phyloP scores from a whole-genome alignment of 2,797 vertebrate species.

The Helicolenus hilgendorfi region DNA sequence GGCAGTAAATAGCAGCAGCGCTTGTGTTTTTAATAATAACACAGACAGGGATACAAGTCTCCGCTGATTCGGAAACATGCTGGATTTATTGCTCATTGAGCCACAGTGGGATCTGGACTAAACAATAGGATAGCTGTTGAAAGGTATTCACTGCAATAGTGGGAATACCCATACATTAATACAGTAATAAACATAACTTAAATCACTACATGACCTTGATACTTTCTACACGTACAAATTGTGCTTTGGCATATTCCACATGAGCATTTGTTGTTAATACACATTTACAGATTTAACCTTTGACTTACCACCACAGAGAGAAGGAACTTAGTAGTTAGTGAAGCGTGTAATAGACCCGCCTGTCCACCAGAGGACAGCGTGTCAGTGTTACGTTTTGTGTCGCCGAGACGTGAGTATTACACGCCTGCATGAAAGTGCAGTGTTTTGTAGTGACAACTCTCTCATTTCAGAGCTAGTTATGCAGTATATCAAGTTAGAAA shows the following conservation, averaged over 20 bases:
- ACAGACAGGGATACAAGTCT: conserved; percentile 16
- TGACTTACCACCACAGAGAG: not conserved
- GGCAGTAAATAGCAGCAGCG: conserved; percentile 1
- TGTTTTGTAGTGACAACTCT: too few species aligned
- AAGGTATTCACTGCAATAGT: not conserved
- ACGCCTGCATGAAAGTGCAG: too few species aligned
- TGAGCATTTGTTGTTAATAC: not conserved
- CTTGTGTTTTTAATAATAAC: conserved; percentile 46
- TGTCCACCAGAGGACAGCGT: too few species aligned
- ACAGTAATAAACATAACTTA: not conserved
- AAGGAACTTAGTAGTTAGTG: not conserved
- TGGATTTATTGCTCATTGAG: conserved; percentile 23
- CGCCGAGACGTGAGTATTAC: too few species aligned
- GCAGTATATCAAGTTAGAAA: too few species aligned
- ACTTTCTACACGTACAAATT: not conserved
- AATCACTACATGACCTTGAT: not conserved
- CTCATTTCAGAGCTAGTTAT: too few species aligned
- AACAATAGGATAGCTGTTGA: not conserved
- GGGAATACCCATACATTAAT: not conserved
- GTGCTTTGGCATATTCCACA: not conserved
- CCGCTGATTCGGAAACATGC: conserved; percentile 8
- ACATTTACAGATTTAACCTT: not conserved
- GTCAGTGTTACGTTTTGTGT: too few species aligned
- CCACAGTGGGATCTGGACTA: not conserved
- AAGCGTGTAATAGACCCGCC: too few species aligned